phyloP scores from a whole-genome alignment of 2,797 vertebrate genomes.

The Gymnothorax reevesii region DNA sequence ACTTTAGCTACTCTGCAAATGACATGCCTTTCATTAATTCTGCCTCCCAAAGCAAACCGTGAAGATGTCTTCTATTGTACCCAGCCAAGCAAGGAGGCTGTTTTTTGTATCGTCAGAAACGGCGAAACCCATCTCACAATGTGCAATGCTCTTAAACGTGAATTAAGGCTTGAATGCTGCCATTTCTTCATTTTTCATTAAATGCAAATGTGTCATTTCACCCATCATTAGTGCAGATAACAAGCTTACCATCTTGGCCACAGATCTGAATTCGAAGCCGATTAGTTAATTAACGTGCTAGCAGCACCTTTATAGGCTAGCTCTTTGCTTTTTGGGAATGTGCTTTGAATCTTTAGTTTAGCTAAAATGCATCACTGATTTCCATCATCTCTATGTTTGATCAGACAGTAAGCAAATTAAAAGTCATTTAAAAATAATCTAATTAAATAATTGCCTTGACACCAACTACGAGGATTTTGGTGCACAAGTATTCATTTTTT shows the following conservation, averaged over 20 bases:
- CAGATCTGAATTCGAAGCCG: not conserved
- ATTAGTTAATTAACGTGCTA: not conserved
- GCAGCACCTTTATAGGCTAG: not conserved
- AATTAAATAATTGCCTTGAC: not conserved
- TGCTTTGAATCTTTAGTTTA: not conserved
- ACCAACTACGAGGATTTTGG: not conserved
- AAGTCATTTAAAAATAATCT: not conserved
- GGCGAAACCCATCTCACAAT: constrained; percentile 25
- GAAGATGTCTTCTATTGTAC: constrained; percentile 23
- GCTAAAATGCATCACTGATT: not conserved
- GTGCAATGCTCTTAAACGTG: constrained; percentile 46
- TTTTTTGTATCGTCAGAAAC: constrained; percentile 11
- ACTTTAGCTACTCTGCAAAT: constrained; percentile 41
- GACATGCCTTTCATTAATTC: constrained; percentile 51
- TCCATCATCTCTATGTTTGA: not conserved
- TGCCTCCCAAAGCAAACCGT: constrained; percentile 24
- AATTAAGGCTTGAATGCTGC: constrained; percentile 19
- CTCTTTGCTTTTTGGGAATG: not conserved
- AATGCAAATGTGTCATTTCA: constrained; percentile 44
- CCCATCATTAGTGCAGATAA: not conserved
- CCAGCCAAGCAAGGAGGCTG: not conserved
- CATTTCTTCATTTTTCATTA: constrained; percentile 40
- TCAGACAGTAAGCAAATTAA: not conserved
- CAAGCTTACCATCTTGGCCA: not conserved
- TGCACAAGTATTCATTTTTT: not conserved